Evolutionary conservation across 2,113 vertebrate genomes (phyloP).

Genomic region (Lutjanus erythropterus): DNA sequence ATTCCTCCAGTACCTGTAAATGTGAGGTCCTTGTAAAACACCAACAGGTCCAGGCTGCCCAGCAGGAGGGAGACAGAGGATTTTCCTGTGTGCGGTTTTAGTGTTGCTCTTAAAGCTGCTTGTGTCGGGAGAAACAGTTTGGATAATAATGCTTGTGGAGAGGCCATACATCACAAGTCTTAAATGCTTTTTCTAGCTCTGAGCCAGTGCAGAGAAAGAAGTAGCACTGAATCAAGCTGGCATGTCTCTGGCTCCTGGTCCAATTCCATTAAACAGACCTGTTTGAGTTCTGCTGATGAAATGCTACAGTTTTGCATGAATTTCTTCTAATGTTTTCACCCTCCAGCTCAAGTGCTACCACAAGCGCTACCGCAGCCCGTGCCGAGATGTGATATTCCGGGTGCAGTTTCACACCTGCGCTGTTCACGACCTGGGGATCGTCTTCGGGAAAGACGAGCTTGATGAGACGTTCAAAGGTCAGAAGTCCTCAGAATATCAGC

Average conservation of each 20-base stretch:
- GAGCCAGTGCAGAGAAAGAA: constrained; percentile 14
- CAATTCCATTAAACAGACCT: background rate
- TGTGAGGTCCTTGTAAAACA: constrained; percentile 57
- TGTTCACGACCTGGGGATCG: constrained; percentile 92
- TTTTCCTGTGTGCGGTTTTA: constrained; percentile 50
- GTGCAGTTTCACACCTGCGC: constrained; percentile 99
- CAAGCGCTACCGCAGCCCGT: constrained; percentile 93
- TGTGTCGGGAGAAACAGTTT: constrained; percentile 28
- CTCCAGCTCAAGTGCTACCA: constrained; percentile 97
- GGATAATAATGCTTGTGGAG: constrained; percentile 43
- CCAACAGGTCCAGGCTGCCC: constrained; percentile 17
- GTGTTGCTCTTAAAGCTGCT: constrained; percentile 42
- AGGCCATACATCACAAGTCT: constrained; percentile 44
- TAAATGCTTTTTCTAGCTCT: constrained; percentile 41
- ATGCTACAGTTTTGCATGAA: background rate
- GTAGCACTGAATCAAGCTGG: constrained; percentile 25
- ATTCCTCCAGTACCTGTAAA: constrained; percentile 57
- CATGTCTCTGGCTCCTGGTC: constrained; percentile 20
- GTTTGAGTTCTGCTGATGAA: background rate
- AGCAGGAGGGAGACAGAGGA: constrained; percentile 29
- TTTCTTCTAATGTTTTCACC: background rate
- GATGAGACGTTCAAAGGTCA: constrained; percentile 98
- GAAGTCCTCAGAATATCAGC: background rate
- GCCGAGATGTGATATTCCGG: constrained; percentile 94
- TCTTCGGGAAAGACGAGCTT: constrained; percentile 96